phyloP scores from a whole-genome alignment of 2,888 invertebrate genomes.

The Oscheius sp. region DNA sequence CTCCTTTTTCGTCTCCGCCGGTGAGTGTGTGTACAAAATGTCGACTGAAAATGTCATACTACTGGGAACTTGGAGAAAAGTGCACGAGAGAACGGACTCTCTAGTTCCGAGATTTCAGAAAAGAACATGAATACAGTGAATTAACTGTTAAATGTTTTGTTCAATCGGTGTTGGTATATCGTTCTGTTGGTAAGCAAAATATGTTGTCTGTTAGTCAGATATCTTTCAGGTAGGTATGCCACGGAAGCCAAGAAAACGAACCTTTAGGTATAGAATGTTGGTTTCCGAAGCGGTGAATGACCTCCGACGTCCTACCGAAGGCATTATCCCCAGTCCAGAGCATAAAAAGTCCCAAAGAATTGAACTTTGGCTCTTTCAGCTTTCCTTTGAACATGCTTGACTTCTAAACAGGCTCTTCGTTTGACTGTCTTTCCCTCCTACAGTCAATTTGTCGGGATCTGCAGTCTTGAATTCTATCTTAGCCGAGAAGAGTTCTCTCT shows the following conservation, averaged over 20 bases:
- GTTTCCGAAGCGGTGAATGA: slow-evolving; percentile 28
- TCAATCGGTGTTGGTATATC: no score
- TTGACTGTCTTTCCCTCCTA: neutral
- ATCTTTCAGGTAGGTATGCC: slow-evolving; percentile 16
- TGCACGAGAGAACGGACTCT: neutral
- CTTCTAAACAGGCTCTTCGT: slow-evolving; percentile 4
- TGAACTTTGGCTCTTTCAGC: neutral
- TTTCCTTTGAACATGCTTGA: neutral
- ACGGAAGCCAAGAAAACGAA: neutral
- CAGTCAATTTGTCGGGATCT: neutral
- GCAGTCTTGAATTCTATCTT: slow-evolving; percentile 16
- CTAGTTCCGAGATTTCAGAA: slow-evolving; percentile 24
- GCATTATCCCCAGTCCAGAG: slow-evolving; percentile 25
- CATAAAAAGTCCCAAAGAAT: slow-evolving; percentile 3
- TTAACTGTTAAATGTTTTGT: no score
- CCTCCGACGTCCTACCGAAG: slow-evolving; percentile 2
- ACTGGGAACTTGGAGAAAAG: neutral
- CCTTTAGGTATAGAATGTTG: slow-evolving; percentile 26
- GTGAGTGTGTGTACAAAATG: slow-evolving; percentile 18
- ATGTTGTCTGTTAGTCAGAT: no score
- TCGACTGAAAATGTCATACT: slow-evolving; percentile 10
- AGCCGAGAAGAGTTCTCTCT: neutral
- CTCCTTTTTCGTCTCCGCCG: slow-evolving; percentile 23
- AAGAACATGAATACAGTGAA: no score
- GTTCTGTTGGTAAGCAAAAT: no score